Evolutionary conservation across 2,888 invertebrate species (phyloP).

Genomic region (Coelopa pilipes): DNA sequence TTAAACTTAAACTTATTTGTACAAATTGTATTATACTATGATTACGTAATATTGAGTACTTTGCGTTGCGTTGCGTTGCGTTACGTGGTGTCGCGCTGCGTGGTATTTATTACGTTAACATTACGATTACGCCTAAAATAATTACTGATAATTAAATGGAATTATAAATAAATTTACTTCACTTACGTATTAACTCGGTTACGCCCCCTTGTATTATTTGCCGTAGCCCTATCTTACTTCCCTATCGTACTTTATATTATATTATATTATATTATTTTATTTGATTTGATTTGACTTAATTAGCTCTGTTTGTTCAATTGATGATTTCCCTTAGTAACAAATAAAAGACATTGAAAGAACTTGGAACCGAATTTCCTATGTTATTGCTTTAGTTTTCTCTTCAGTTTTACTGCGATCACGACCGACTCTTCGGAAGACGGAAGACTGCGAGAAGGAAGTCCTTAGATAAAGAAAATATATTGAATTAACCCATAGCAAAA

Average conservation of each 20-base stretch:
- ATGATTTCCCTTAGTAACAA: not conserved
- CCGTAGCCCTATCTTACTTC: no score
- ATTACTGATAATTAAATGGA: slow-evolving; percentile 37
- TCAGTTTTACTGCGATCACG: no score
- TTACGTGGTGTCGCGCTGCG: slow-evolving; percentile 34
- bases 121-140: slow-evolving; percentile 9
- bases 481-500: not conserved
- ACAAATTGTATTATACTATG: slow-evolving; percentile 65
- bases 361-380: not conserved
- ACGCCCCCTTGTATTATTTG: no score
- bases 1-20: slow-evolving; percentile 56
- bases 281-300: not conserved
- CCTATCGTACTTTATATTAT: not conserved
- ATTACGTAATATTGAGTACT: slow-evolving; percentile 44
- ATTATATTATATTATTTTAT: slow-evolving; percentile 6
- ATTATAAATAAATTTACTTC: slow-evolving; percentile 38
- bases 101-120: slow-evolving; percentile 13
- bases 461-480: not conserved
- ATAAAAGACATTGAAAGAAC: not conserved
- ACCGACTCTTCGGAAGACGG: no score
- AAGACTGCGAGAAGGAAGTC: no score
- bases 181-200: not conserved
- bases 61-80: slow-evolving; percentile 34
- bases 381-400: no score
- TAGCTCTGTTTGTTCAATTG: not conserved